Base-by-base conservation (phyloP, 2,888 invertebrate genomes). In the Chymomyza fuscimana region DNA sequence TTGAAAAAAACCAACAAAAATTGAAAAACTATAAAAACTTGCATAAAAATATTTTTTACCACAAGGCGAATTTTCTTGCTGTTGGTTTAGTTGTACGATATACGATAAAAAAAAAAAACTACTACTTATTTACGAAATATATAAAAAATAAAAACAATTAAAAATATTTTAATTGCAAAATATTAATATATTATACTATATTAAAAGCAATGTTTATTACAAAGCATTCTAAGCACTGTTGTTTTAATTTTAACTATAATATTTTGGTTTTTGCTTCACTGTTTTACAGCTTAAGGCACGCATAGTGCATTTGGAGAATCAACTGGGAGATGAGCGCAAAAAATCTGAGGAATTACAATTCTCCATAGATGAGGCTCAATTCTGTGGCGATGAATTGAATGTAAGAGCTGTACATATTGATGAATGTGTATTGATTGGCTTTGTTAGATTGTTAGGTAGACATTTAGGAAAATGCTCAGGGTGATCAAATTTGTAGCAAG, bases 341-440 rank as follows among this genome's bases (percentile, higher is more conserved):
- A 96, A 95, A 92, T 94, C 95, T 5, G 98, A 98, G 92, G 98
- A 98, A 91, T 93, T 98, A 73, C 95, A 97, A 92, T 98, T 98
- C 90, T 93, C 96, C 70, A 95, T 97, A 77, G 98, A 98, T 92
- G 98, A 99, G 91, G 97, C 97, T 81, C 95, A 96, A 60, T 96
- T 98, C 86, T 95, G 95, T 84, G 97, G 96, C 91, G 96, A 96
- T 88, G 98, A 98, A 91, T 94, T 97, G 80, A 96, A 97, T 94
- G 97, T 97, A 93, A 93, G 92, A 89, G 16, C 65, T 15, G 5
- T 54, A 12, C 0, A 6, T 5, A n/a, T n/a, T 3, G 36, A 1
- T 22, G 50, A 60, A 56, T 77, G 72, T 69, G 68, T 73, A 72
- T 78, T 80, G 73, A 68, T 64, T 65, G 66, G 40, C 22, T 50